Evolutionary conservation across 2,888 invertebrate species (phyloP).

Genomic region (Torymus tubicola): DNA sequence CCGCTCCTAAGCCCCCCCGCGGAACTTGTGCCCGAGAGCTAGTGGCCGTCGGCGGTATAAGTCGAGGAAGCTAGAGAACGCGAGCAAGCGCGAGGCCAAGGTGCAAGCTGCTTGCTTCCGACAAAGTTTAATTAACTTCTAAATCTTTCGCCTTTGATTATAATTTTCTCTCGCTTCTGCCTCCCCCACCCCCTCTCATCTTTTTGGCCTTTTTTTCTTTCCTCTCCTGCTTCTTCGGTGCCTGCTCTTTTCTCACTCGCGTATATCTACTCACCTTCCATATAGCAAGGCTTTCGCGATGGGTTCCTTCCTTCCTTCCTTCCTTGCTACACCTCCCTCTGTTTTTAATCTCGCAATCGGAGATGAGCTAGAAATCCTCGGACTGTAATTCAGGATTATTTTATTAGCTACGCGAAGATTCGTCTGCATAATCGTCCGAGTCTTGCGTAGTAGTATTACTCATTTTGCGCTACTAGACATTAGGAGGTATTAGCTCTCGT

Average conservation of each 20-base stretch:
- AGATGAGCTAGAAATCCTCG: constrained; percentile 2
- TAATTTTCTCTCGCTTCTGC: constrained; percentile 54
- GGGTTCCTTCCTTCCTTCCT: neutral
- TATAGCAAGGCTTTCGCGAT: too few species aligned
- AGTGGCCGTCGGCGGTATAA: constrained; percentile 27
- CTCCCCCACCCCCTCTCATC: neutral
- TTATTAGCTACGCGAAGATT: constrained; percentile 12
- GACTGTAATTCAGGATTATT: constrained; percentile 20
- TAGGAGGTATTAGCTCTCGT: too few species aligned
- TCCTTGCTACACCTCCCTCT: neutral
- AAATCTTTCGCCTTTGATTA: constrained; percentile 61
- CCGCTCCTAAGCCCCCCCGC: constrained; percentile 40
- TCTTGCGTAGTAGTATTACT: too few species aligned
- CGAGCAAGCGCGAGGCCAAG: neutral
- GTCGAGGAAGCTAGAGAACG: constrained; percentile 5
- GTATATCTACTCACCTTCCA: neutral
- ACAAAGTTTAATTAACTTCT: constrained; percentile 61
- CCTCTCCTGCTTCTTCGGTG: neutral
- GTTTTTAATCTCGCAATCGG: constrained; percentile 30
- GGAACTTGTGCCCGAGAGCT: constrained; percentile 25
- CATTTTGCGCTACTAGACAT: too few species aligned
- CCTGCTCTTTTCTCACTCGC: neutral
- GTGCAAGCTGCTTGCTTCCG: constrained; percentile 55
- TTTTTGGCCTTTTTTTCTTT: neutral
- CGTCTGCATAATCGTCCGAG: neutral